Conservation (phyloP, 2,113 vertebrate genomes). For the Esox niger region DNA sequence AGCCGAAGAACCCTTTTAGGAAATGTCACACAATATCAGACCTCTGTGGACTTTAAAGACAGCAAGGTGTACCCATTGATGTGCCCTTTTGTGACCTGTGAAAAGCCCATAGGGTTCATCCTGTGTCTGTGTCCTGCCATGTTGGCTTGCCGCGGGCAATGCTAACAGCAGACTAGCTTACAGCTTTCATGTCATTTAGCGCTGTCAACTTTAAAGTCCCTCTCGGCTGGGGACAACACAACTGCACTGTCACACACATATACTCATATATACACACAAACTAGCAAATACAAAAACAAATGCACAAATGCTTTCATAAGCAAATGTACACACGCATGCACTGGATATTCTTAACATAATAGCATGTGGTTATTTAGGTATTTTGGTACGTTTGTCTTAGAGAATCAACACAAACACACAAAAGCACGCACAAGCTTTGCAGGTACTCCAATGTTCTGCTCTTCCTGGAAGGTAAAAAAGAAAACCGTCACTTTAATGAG, state of each 20-base stretch:
- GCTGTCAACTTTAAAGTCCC: neutral
- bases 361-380: no score
- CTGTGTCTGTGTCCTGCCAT: neutral
- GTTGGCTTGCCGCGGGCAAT: neutral
- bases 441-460: conserved; percentile 35
- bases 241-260: neutral
- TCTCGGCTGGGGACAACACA: no score
- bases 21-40: neutral
- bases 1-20: neutral
- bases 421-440: conserved; percentile 1
- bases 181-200: neutral
- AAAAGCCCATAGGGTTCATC: neutral
- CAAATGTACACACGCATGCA: conserved; percentile 3
- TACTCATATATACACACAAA: conserved; percentile 4
- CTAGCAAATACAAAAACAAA: conserved; percentile 4
- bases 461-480: conserved; percentile 46
- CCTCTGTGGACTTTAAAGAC: neutral
- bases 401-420: conserved; percentile 17
- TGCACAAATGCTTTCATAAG: no score
- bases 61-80: neutral
- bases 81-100: neutral
- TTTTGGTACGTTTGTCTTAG: no score
- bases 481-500: conserved; percentile 59
- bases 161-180: neutral
- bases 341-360: no score